phyloP scores from a whole-genome alignment of 2,888 invertebrate species.

The Nymphalis urticae region DNA sequence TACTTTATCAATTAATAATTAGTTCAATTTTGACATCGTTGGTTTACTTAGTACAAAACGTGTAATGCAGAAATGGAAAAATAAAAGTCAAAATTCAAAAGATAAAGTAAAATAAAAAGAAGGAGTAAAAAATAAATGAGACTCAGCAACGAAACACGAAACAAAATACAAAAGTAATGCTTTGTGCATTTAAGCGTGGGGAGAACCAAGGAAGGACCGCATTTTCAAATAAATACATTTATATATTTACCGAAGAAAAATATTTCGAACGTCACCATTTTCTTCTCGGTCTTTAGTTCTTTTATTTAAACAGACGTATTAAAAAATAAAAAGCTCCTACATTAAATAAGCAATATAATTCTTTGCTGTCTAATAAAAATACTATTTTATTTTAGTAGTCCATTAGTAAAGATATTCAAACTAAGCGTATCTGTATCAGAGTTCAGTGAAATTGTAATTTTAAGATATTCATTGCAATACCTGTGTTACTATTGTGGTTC shows the following conservation, averaged over 20 bases:
- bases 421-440: neutral
- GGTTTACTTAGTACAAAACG: neutral
- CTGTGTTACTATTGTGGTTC: slow-evolving; percentile 13
- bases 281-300: neutral
- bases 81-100: slow-evolving; percentile 27
- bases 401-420: neutral
- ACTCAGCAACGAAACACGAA: slow-evolving; percentile 32
- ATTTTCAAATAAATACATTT: slow-evolving; percentile 31
- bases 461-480: slow-evolving; percentile 16
- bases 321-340: neutral
- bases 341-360: neutral
- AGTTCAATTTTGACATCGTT: too few species aligned
- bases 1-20: too few species aligned
- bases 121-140: slow-evolving; percentile 35
- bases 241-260: slow-evolving; percentile 24
- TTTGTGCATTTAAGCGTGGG: slow-evolving; percentile 36
- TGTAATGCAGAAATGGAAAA: slow-evolving; percentile 3
- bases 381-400: too few species aligned
- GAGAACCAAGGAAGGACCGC: slow-evolving; percentile 28
- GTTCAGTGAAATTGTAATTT: slow-evolving; percentile 9
- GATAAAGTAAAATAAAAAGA: slow-evolving; percentile 29
- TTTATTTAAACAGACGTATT: neutral
- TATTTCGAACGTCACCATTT: slow-evolving; percentile 4
- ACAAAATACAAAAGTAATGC: slow-evolving; percentile 36
- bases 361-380: too few species aligned